Evolutionary conservation across 1,140 invertebrate genomes (phyloP), one percentile per base, ranked within the genome.

Genomic region (Megathymus violae): DNA sequence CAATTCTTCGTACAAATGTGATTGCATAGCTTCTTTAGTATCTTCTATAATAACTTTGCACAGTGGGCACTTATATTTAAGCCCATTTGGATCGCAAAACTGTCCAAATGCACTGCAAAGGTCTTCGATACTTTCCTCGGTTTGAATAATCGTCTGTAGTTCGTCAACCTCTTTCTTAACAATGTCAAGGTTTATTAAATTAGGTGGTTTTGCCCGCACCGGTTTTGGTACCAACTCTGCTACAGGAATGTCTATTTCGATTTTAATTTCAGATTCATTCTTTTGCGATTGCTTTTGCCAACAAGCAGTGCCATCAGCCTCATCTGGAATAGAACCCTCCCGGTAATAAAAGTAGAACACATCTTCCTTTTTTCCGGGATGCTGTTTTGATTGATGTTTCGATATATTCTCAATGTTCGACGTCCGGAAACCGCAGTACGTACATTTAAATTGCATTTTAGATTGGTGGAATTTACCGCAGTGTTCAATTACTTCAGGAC

Each of bases 381-480:
- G 88, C 0, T 78, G 74, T 10, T 81, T 77, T 0, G 61, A 13
- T 43, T 85, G 79, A 79, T 96, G 95, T 10, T 91, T 92, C 3
- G 92, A 88, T 14, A 95, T 91, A 13, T 88, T 92, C 4, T 92
- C 85, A 11, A 93, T 89, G 0, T 91, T 91, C 0, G 92, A 92
- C 0, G 91, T 92, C 56, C 93, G 92, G 71, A 92, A 95, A 0
- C 87, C 71, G 68, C 95, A 96, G 15, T 93, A 78, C 0, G 85
- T 91, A 74, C 95, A 96, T 68, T 95, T 95, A 64, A 92, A 96
- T 65, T 95, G 94, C 67, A 91, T 89, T 25, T 93, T 93, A 0
- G 95, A 92, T 14, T 93, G 91, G 67, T 96, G 95, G 3, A 76
- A 67, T 14, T 84, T 88, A 0, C 82, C 68, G 1, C 92, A 93